phyloP scores from a whole-genome alignment of 2,888 invertebrate genomes.

The Athalia cordata region DNA sequence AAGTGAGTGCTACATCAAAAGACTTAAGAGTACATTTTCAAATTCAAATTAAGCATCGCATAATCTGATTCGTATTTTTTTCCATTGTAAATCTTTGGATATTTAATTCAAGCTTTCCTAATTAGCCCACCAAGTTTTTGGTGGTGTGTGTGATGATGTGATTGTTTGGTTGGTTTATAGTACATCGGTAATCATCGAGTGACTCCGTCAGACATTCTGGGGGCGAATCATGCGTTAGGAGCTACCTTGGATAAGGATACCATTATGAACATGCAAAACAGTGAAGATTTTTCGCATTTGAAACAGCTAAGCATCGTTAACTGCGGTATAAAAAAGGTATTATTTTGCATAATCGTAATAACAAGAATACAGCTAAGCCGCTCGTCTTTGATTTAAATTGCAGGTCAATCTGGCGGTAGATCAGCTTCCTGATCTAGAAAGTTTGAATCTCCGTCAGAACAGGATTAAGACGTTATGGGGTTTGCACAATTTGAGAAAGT shows the following conservation, averaged over 20 bases:
- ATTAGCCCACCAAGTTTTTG: not conserved
- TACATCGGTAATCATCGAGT: constrained; percentile 51
- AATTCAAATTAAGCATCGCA: not conserved
- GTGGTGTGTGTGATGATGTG: not conserved
- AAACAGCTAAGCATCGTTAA: constrained; percentile 54
- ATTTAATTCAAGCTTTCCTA: not conserved
- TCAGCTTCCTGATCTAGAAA: constrained; percentile 55
- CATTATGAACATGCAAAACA: constrained; percentile 48
- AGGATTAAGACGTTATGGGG: constrained; percentile 53
- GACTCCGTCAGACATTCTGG: constrained; percentile 46
- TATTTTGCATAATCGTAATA: not conserved
- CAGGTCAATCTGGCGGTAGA: constrained; percentile 54
- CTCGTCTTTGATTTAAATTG: not conserved
- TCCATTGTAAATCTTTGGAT: not conserved
- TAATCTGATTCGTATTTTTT: not conserved
- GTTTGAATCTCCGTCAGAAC: constrained; percentile 58
- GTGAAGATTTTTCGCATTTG: constrained; percentile 49
- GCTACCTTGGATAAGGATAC: constrained; percentile 52
- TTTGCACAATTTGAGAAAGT: constrained; percentile 51
- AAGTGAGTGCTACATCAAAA: constrained; percentile 20
- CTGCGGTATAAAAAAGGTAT: constrained; percentile 56
- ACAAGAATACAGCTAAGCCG: not conserved
- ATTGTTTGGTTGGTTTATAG: constrained; percentile 35
- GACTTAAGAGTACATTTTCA: not conserved
- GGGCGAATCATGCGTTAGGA: constrained; percentile 51